phyloP scores from a whole-genome alignment of 2,888 invertebrate species.

The Craniophora ligustri region DNA sequence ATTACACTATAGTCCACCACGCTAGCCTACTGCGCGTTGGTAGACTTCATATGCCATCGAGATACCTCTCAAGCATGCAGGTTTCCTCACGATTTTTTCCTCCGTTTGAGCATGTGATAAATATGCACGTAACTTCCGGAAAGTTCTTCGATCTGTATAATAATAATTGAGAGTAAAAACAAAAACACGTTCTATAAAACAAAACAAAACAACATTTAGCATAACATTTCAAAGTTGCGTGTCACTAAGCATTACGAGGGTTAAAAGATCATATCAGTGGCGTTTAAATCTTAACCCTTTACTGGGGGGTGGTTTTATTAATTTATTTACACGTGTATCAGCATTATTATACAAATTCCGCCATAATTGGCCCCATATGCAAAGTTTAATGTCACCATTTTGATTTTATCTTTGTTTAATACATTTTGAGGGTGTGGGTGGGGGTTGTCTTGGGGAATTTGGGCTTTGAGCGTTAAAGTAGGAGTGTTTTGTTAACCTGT shows the following conservation, averaged over 20 bases:
- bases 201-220: conserved; percentile 11
- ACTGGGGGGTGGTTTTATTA: conserved; percentile 82
- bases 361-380: conserved; percentile 85
- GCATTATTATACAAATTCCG: conserved; percentile 76
- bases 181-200: neutral
- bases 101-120: no score
- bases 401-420: conserved; percentile 80
- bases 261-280: conserved; percentile 74
- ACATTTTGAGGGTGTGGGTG: conserved; percentile 69
- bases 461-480: conserved; percentile 4
- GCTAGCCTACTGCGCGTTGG: no score
- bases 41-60: no score
- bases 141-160: no score
- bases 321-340: conserved; percentile 85
- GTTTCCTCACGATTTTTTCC: no score
- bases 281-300: conserved; percentile 82
- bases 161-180: conserved; percentile 1
- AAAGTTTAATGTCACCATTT: conserved; percentile 78
- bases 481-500: neutral
- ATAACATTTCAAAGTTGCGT: conserved; percentile 27
- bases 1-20: no score
- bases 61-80: no score
- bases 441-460: conserved; percentile 40
- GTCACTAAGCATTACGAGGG: conserved; percentile 59
- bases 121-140: no score